These are phyloP conservation scores for Philonicus albiceps DNA, from an alignment of 2,888 invertebrate genomes.

Conservation along the genomic window DNA sequence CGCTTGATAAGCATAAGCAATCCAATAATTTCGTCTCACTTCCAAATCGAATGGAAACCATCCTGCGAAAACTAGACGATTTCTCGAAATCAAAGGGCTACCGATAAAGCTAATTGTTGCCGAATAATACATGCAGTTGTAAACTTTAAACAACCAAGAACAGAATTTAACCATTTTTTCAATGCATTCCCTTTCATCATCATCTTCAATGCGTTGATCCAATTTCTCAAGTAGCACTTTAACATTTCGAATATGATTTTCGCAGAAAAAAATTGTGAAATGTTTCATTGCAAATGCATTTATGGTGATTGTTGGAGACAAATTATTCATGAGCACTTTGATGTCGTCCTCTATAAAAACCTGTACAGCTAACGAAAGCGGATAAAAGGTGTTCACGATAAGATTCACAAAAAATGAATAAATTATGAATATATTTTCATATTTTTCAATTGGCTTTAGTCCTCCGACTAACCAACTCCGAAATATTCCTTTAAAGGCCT, in stretches of 20 bases:
- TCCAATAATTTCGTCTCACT: not conserved
- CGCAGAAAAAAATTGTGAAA: not conserved
- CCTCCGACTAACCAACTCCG: not conserved
- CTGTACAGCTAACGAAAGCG: not conserved
- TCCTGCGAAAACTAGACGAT: not conserved
- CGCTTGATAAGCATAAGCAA: not conserved
- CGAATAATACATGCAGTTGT: not conserved
- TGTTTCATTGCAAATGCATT: not conserved
- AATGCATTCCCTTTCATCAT: not conserved
- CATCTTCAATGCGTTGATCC: not conserved
- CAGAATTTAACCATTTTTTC: not conserved
- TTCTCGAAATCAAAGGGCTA: not conserved
- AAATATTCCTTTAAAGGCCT: not conserved
- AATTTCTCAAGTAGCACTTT: not conserved
- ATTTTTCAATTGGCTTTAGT: not conserved
- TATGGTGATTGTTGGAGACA: not conserved
- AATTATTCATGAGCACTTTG: not conserved
- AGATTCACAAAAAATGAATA: not conserved
- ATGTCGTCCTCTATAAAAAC: not conserved
- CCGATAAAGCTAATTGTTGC: not conserved
- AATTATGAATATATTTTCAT: not conserved
- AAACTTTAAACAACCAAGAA: not conserved
- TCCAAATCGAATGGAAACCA: conserved; percentile 16
- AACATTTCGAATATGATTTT: not conserved
- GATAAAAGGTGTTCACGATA: not conserved